A percentile compares a stretch with the other conserved stretches of the same genome.
Evolutionary conservation across 1,140 invertebrate species (phyloP).

Genomic region (Rhyzopertha dominica): DNA sequence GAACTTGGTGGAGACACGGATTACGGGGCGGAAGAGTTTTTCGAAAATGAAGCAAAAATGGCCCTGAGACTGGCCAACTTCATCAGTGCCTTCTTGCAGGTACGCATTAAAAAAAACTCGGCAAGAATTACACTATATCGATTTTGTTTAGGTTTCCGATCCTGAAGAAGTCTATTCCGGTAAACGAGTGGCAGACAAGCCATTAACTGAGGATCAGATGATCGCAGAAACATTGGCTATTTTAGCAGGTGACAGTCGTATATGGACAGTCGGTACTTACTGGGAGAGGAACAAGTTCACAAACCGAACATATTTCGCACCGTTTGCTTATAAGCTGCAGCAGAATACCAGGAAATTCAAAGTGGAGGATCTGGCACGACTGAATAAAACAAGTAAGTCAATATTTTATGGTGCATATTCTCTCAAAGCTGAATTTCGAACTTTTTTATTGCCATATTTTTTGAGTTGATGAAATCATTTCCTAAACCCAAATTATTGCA

Average conservation of each 20-base stretch:
- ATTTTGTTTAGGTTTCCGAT: slow-evolving; percentile 69
- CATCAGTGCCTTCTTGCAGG: slow-evolving; percentile 86
- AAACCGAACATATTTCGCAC: slow-evolving; percentile 88
- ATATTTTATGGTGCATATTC: slow-evolving; percentile 11
- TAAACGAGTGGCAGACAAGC: slow-evolving; percentile 79
- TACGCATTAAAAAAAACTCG: slow-evolving; percentile 12
- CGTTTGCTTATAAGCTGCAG: slow-evolving; percentile 86
- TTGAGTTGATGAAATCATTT: too few relatives aligned
- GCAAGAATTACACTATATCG: background rate
- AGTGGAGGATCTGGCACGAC: slow-evolving; percentile 78
- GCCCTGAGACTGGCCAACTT: slow-evolving; percentile 92
- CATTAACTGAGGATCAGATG: slow-evolving; percentile 90
- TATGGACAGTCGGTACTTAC: slow-evolving; percentile 87
- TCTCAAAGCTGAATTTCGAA: background rate
- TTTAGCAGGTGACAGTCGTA: slow-evolving; percentile 84
- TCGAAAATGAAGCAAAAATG: slow-evolving; percentile 93
- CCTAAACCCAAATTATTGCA: too few relatives aligned
- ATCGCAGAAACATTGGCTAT: slow-evolving; percentile 88
- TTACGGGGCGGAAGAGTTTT: slow-evolving; percentile 81
- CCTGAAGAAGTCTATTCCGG: slow-evolving; percentile 92
- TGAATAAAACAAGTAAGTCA: slow-evolving; percentile 65
- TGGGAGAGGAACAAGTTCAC: slow-evolving; percentile 97
- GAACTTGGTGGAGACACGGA: slow-evolving; percentile 76
- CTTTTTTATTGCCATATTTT: too few relatives aligned
- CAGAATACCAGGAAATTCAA: slow-evolving; percentile 79